Percentiles rank a stretch among this genome's conserved stretches.
phyloP scores from a whole-genome alignment of 2,797 vertebrate species.

The Semotilus atromaculatus region DNA sequence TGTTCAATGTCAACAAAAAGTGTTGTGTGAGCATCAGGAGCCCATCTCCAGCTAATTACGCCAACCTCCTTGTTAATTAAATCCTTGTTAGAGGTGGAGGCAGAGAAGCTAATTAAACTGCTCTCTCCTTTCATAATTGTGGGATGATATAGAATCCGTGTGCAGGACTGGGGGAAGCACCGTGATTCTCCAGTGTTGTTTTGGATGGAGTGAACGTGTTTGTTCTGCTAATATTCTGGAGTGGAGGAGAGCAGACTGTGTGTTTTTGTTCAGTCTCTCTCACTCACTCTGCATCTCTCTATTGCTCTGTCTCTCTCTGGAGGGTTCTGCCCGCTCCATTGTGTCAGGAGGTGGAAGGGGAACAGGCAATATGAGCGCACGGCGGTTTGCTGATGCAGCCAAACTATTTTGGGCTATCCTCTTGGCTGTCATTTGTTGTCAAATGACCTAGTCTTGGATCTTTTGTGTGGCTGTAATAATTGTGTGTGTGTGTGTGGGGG shows the following conservation, averaged over 20 bases:
- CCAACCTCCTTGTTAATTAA: constrained; percentile 90
- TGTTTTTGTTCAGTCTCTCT: constrained; percentile 46
- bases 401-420: constrained; percentile 58
- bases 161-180: constrained; percentile 76
- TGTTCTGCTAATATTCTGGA: constrained; percentile 47
- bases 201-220: constrained; percentile 37
- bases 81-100: constrained; percentile 88
- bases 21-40: constrained; percentile 81
- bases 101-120: constrained; percentile 89
- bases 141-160: constrained; percentile 82
- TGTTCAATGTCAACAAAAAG: constrained; percentile 85
- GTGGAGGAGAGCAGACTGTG: constrained; percentile 41
- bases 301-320: constrained; percentile 46
- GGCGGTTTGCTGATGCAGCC: constrained; percentile 61
- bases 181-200: constrained; percentile 49
- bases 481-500: constrained; percentile 32
- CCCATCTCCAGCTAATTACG: constrained; percentile 87
- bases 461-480: constrained; percentile 55
- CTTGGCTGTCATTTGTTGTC: constrained; percentile 56
- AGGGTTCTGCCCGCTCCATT: constrained; percentile 46
- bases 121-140: constrained; percentile 82
- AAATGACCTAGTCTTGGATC: constrained; percentile 47
- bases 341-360: constrained; percentile 51
- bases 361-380: constrained; percentile 50
- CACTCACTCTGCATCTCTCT: constrained; percentile 40